A percentile compares a stretch with the other conserved stretches of the same genome.
Conservation (phyloP, 1,140 invertebrate species). For the Ylistrum balloti region DNA sequence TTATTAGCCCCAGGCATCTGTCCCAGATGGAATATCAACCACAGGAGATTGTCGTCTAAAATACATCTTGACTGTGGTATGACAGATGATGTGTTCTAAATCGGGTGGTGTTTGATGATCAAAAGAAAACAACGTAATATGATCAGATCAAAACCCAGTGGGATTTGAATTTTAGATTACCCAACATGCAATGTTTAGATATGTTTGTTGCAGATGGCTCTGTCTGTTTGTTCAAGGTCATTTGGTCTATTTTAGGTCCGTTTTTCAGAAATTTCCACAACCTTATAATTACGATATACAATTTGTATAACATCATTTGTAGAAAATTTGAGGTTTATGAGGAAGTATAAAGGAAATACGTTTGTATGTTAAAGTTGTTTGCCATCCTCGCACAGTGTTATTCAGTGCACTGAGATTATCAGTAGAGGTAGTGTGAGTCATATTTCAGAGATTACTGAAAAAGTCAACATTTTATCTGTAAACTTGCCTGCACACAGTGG, state of each 20-base stretch:
- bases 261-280: background rate
- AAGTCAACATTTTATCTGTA: background rate
- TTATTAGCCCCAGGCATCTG: background rate
- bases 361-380: background rate
- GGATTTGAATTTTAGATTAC: conserved; percentile 40
- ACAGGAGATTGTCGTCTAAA: conserved; percentile 4
- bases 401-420: background rate
- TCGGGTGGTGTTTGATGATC: conserved; percentile 2
- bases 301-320: background rate
- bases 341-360: no score
- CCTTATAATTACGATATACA: background rate
- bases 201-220: conserved; percentile 15
- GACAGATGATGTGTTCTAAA: conserved; percentile 34
- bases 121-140: background rate
- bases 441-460: background rate
- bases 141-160: background rate
- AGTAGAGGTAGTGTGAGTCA: background rate
- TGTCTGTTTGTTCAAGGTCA: background rate
- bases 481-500: background rate
- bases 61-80: background rate
- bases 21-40: background rate
- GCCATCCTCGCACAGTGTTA: background rate
- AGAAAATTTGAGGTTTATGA: background rate
- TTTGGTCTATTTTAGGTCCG: background rate
- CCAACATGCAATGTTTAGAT: background rate